Evolutionary conservation across 1,140 invertebrate species (phyloP), one percentile per base, ranked within the genome.

Genomic region (Zaprionus gabonicus): DNA sequence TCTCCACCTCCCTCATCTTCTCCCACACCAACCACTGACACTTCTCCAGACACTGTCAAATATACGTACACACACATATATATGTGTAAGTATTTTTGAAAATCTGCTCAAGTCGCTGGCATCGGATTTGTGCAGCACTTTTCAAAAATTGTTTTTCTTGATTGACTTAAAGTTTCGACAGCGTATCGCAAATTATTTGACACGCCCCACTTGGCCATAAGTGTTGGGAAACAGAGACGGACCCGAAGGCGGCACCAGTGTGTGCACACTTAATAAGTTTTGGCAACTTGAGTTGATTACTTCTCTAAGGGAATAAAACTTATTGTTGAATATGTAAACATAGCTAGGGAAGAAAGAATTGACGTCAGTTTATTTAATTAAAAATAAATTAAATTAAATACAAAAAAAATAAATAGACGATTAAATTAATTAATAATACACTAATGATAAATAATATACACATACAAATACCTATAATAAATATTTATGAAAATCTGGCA

Each of bases 111-210:
- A 69, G 41, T 60, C 60, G 69, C 65, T 67, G 58, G 28, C 64
- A 49, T 56, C 67, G 67, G 73, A 77, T 83, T 88, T 74, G 80
- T 72, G 68, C 64, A 58, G 60, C 71, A 67, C 74, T 83, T 87
- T 88, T 78, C 75, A 70, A 81, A 87, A 87, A 87, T 81, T 78
- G 71, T 72, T 87, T 76, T 62, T 63, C 46, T 55, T 81, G 84
- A 87, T 87, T 87, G 84, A 87, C 84, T 84, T 88, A 66, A 75
- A 88, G 71, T 81, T 84, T 78, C 56, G 74, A 70, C 62, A 77
- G 56, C 63, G 71, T 56, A 46, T 58, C 46, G 41, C 44, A 25
- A 17, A 23, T 55, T 25, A 25, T 51, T 25, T 51, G 46, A 20
- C 46, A 51, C 10, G 46, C 20, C 46, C 41, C 15, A 46, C 41